These are phyloP conservation scores for Abramis brama DNA, from an alignment of 2,113 vertebrate genomes.

Conservation along the genomic window DNA sequence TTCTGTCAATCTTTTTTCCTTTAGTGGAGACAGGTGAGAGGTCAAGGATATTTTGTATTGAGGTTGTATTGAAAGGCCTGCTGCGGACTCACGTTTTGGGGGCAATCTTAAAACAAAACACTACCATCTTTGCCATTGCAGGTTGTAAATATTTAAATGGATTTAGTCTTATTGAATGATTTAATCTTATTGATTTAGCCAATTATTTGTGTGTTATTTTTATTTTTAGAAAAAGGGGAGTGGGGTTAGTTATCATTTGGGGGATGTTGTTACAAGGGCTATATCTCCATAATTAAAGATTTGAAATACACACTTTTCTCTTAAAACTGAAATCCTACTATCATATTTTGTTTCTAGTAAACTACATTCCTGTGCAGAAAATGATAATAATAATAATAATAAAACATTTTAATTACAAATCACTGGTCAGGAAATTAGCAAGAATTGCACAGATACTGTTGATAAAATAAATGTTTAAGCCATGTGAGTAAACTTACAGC, in stretches of 20 bases:
- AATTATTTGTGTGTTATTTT: constrained; percentile 4
- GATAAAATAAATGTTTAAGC: no score
- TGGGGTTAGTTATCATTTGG: neutral
- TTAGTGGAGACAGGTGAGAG: constrained; percentile 19
- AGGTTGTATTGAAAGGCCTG: neutral
- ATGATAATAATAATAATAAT: no score
- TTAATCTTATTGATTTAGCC: neutral
- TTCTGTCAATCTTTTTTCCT: constrained; percentile 26
- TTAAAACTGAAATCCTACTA: neutral
- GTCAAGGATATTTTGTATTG: constrained; percentile 3
- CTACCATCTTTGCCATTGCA: neutral
- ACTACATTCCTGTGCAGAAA: no score
- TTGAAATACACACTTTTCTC: neutral
- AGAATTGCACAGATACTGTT: no score
- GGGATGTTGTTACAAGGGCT: neutral
- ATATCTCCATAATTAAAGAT: neutral
- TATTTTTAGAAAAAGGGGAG: neutral
- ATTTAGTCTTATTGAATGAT: neutral
- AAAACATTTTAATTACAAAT: no score
- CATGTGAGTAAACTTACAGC: no score
- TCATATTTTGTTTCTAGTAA: neutral
- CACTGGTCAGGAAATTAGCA: no score
- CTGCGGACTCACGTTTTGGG: neutral
- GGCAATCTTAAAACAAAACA: neutral
- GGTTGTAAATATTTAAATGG: neutral